Percentiles rank a stretch among this genome's conserved stretches.
These are phyloP conservation scores for Pomacea canaliculata DNA, from an alignment of 2,888 invertebrate species.

Conservation along the genomic window DNA sequence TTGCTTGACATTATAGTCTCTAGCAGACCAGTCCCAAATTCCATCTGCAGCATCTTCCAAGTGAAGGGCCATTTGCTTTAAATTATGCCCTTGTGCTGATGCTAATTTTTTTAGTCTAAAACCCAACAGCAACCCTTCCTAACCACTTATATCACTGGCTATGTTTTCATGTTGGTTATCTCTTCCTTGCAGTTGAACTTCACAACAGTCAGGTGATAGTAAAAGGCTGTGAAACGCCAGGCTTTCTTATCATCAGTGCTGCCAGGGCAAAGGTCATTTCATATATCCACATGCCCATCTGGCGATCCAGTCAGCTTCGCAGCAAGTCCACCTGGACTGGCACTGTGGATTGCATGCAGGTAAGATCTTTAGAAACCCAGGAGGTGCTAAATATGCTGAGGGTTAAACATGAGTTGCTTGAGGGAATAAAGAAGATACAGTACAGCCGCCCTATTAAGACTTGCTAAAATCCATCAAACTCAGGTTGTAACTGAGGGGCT, in stretches of 20 bases:
- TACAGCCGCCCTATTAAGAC: no score
- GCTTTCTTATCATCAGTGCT: slow-evolving; percentile 96
- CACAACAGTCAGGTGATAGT: slow-evolving; percentile 91
- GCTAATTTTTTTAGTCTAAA: no score
- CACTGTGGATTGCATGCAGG: slow-evolving; percentile 94
- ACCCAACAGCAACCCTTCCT: background rate
- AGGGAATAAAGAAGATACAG: no score
- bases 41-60: no score
- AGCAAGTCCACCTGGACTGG: slow-evolving; percentile 97
- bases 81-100: no score
- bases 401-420: no score
- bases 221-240: slow-evolving; percentile 96
- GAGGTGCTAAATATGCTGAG: no score
- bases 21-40: no score
- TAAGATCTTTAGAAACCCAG: slow-evolving; percentile 33
- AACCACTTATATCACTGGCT: background rate
- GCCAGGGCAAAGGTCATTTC: slow-evolving; percentile 95
- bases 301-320: slow-evolving; percentile 88
- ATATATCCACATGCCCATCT: slow-evolving; percentile 87
- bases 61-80: no score
- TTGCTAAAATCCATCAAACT: no score
- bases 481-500: no score
- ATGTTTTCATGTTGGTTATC: background rate
- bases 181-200: slow-evolving; percentile 76
- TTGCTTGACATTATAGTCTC: no score